phyloP scores from a whole-genome alignment of 2,797 vertebrate genomes.

The Eupleurogrammus muticus region DNA sequence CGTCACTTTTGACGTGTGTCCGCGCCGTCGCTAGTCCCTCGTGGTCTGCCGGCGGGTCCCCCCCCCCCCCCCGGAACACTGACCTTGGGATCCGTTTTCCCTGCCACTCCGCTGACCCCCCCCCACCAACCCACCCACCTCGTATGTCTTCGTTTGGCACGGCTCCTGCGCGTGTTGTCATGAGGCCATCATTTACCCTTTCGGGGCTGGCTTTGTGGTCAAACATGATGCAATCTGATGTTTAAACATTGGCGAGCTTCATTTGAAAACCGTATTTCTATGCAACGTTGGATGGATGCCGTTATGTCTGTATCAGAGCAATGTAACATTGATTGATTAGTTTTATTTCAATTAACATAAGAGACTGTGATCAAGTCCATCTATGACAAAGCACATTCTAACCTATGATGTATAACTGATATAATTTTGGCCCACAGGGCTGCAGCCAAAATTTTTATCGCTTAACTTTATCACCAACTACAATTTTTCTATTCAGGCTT shows the following conservation, averaged over 20 bases:
- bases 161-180: conserved; percentile 41
- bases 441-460: too few relatives aligned
- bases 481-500: too few relatives aligned
- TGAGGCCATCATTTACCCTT: conserved; percentile 61
- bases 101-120: conserved; percentile 46
- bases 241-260: conserved; percentile 28
- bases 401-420: too few relatives aligned
- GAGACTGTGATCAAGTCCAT: too few relatives aligned
- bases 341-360: too few relatives aligned
- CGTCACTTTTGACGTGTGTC: conserved; percentile 91
- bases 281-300: conserved; percentile 9
- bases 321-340: background rate
- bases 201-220: conserved; percentile 57
- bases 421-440: too few relatives aligned
- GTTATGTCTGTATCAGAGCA: background rate
- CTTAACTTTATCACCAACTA: too few relatives aligned
- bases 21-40: conserved; percentile 70
- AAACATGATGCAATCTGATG: conserved; percentile 48
- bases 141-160: conserved; percentile 58
- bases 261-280: conserved; percentile 25
- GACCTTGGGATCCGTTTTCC: conserved; percentile 75
- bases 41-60: conserved; percentile 45
- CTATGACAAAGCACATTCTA: too few relatives aligned
- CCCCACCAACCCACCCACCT: conserved; percentile 32
- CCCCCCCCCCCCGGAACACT: conserved; percentile 59